Evolutionary conservation across 2,888 invertebrate genomes (phyloP).

Genomic region (Dicroscelio sp.): DNA sequence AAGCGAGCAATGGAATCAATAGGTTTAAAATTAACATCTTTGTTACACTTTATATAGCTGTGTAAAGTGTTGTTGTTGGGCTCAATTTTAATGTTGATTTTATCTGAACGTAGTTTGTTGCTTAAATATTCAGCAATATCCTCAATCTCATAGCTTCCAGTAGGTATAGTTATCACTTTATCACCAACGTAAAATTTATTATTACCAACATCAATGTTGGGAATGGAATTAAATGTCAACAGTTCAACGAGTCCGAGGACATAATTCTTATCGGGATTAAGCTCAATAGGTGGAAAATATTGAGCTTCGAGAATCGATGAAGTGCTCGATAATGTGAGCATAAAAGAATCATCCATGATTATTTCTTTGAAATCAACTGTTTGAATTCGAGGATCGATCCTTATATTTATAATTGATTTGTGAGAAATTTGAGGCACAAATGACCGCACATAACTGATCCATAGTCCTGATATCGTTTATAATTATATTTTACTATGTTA

Average conservation of each 20-base stretch:
- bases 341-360: constrained; percentile 77
- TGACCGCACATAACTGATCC: not conserved
- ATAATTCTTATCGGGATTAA: too few species aligned
- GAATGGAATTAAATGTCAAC: too few species aligned
- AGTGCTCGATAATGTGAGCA: constrained; percentile 43
- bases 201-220: too few species aligned
- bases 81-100: constrained; percentile 47
- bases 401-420: constrained; percentile 6
- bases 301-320: too few species aligned
- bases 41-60: constrained; percentile 66
- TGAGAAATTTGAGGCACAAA: constrained; percentile 23
- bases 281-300: constrained; percentile 69
- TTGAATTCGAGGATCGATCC: constrained; percentile 12
- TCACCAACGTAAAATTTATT: too few species aligned
- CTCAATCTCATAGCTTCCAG: too few species aligned
- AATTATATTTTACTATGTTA: not conserved
- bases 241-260: too few species aligned
- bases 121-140: too few species aligned
- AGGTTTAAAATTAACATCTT: constrained; percentile 69
- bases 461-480: not conserved
- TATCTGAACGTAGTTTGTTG: too few species aligned
- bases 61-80: constrained; percentile 73
- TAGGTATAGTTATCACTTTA: too few species aligned
- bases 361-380: not conserved
- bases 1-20: constrained; percentile 62